phyloP scores from a whole-genome alignment of 2,888 invertebrate genomes.

The Meteorus cinctellus region DNA sequence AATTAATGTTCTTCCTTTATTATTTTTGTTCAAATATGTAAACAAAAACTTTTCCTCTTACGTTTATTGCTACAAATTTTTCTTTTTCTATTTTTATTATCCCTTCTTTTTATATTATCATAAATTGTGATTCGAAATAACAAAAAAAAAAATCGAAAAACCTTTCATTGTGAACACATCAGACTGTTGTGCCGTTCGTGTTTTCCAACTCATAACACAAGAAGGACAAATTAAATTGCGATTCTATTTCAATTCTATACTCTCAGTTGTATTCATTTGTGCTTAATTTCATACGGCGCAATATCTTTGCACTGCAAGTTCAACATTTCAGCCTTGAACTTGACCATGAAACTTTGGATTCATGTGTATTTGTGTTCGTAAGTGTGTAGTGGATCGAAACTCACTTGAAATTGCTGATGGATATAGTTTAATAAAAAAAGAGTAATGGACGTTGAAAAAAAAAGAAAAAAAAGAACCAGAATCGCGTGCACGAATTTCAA shows the following conservation, averaged over 20 bases:
- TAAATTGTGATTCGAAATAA: background rate
- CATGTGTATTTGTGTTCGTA: slow-evolving; percentile 6
- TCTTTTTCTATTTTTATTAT: too few relatives aligned
- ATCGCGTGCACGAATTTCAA: slow-evolving; percentile 25
- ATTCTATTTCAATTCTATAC: background rate
- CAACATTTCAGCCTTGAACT: slow-evolving; percentile 48
- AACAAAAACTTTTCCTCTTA: background rate
- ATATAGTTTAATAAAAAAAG: slow-evolving; percentile 24
- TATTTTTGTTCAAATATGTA: background rate
- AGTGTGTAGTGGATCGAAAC: slow-evolving; percentile 37
- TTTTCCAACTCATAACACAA: background rate
- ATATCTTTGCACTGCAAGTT: slow-evolving; percentile 31
- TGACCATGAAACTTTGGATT: slow-evolving; percentile 45
- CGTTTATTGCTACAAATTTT: background rate
- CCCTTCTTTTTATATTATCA: background rate
- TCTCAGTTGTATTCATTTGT: background rate
- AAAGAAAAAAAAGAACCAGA: slow-evolving; percentile 36
- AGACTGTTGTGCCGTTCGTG: too few relatives aligned
- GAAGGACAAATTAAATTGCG: background rate
- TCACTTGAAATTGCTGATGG: slow-evolving; percentile 37
- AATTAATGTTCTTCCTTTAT: slow-evolving; percentile 7
- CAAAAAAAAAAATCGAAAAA: background rate
- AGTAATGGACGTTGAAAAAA: slow-evolving; percentile 5
- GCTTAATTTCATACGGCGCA: background rate
- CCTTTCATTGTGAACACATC: too few relatives aligned